Conservation (phyloP, 2,113 vertebrate species). For the Scortum barcoo region DNA sequence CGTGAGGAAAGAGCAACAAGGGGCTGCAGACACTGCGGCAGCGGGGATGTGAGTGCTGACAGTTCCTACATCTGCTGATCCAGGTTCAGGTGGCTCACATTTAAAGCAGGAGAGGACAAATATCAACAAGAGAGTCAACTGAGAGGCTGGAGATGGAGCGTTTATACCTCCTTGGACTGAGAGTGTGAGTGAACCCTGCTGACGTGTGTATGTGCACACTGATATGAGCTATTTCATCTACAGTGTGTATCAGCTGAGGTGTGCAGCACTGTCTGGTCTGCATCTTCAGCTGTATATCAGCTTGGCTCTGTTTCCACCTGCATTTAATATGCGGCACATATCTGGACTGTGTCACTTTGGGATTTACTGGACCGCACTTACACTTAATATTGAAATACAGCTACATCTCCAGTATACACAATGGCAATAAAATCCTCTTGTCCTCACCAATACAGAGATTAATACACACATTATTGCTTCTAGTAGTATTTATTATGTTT, state of each 20-base stretch:
- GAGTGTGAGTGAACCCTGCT: constrained; percentile 4
- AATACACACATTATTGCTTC: background rate
- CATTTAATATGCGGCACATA: background rate
- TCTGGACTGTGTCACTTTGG: background rate
- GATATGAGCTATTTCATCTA: background rate
- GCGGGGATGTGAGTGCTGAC: constrained; percentile 7
- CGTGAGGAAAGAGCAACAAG: background rate
- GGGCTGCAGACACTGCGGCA: background rate
- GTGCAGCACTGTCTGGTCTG: background rate
- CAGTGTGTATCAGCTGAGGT: constrained; percentile 21
- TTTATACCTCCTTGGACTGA: constrained; percentile 9
- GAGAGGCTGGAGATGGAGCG: constrained; percentile 9
- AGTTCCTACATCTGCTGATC: constrained; percentile 38
- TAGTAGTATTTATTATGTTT: background rate
- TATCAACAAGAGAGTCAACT: constrained; percentile 15
- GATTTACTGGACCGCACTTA: background rate
- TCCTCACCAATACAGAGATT: background rate
- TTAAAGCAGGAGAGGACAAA: background rate
- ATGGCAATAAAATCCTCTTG: background rate
- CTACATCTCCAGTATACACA: no score
- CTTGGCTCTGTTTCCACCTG: background rate
- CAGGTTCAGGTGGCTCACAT: constrained; percentile 13
- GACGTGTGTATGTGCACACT: background rate
- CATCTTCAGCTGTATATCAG: background rate
- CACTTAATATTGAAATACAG: constrained; percentile 5